Base-by-base conservation (phyloP, 2,113 vertebrate species). In the Acinonyx jubatus region DNA sequence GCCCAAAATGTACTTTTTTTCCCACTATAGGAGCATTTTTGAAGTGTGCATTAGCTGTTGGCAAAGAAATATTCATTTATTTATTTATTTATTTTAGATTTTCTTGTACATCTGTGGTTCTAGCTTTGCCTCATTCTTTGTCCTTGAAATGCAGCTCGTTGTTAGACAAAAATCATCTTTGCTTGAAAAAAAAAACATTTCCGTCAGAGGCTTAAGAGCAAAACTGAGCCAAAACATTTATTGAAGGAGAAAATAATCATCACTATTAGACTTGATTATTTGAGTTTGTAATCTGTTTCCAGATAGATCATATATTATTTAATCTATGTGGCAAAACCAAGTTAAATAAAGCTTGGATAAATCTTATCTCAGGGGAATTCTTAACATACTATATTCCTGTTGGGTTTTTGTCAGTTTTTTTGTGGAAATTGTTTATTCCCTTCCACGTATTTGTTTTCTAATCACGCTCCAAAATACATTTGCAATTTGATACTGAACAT, bases 401-500 rank as follows among this genome's bases (percentile, higher is more conserved):
- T 65, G 2, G 6, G 2, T 57, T 57, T n/a, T 63, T 71, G 45
- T 45, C 45, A 45, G 45, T n/a, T 52, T 45, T 38, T 80, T 71
- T 80, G 41, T 92, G n/a, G 55, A 76, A 93, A 85, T 45, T 71
- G 48, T 96, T 95, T 65, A 27, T 88, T 91, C 73, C 41, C 88
- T 94, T 86, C 38, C 52, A 9, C 41, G 3, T 61, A 7, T 76
- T 89, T 65, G 18, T 29, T 84, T 97, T 91, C 88, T 91, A 88
- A 92, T 91, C 92, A 90, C 3, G 88, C 7, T 88, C 33, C 65
- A 65, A 89, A 83, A 73, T 82, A 55, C 21, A 4, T 93, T 89
- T 83, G 90, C 50, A 82, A 63, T 92, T 73, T 94, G 48, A 66
- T 89, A 52, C 3, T 61, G 15, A 85, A 16, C 13, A 27, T 36